Evolutionary conservation across 2,888 invertebrate genomes (phyloP).

Genomic region (Heliconius cydno): DNA sequence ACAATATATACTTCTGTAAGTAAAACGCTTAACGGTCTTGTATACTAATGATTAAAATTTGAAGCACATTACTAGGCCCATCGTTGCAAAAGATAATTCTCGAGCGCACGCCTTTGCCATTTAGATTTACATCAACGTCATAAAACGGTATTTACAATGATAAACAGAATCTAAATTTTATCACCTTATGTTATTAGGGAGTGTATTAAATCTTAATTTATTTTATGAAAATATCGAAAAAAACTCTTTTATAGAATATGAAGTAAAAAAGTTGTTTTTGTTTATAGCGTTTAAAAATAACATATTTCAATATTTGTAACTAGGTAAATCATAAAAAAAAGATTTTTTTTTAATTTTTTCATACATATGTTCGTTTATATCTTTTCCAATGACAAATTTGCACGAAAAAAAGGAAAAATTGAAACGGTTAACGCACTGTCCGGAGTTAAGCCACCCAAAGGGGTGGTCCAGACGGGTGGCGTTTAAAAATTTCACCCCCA

Average conservation of each 20-base stretch:
- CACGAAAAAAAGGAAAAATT: conserved; percentile 30
- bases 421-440: conserved; percentile 46
- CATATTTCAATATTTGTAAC: not conserved
- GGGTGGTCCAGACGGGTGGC: conserved; percentile 63
- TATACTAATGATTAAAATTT: conserved; percentile 30
- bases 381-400: conserved; percentile 16
- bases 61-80: conserved; percentile 23
- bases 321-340: not conserved
- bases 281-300: not conserved
- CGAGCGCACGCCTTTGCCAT: conserved; percentile 49
- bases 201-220: not conserved
- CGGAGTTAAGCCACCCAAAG: conserved; percentile 46
- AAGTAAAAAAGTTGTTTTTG: not conserved
- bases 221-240: not conserved
- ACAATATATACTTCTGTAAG: too few species aligned
- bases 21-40: conserved; percentile 3
- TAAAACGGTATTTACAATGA: conserved; percentile 43
- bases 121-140: conserved; percentile 48
- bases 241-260: not conserved
- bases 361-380: not conserved
- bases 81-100: conserved; percentile 43
- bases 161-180: conserved; percentile 41
- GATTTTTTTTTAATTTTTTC: not conserved
- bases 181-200: conserved; percentile 29
- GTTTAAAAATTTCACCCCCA: conserved; percentile 82